Conservation (phyloP, 2,888 invertebrate species). For the Drosophila diplacantha region DNA sequence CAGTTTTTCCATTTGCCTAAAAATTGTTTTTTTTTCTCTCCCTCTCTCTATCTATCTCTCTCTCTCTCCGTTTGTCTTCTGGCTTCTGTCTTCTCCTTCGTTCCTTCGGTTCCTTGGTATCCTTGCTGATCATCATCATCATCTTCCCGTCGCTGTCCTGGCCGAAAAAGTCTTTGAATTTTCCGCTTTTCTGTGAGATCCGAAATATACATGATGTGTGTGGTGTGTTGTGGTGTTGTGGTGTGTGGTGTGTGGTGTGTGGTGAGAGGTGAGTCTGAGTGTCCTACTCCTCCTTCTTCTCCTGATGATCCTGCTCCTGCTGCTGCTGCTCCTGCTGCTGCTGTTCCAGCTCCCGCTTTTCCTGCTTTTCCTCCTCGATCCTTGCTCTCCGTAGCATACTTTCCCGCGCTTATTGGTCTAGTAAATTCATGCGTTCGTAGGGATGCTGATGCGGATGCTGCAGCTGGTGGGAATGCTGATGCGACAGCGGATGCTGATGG, state of each 20-base stretch:
- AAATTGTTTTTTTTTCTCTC: constrained; percentile 42
- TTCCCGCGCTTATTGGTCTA: constrained; percentile 70
- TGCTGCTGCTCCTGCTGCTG: constrained; percentile 6
- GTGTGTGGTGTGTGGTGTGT: background rate
- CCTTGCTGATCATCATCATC: background rate
- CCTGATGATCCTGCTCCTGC: background rate
- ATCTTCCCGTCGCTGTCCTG: constrained; percentile 18
- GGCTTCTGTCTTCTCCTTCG: constrained; percentile 19
- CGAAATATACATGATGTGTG: constrained; percentile 32
- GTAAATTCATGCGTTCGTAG: constrained; percentile 74
- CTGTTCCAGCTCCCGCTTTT: background rate
- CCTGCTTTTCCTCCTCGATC: background rate
- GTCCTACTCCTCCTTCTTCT: background rate
- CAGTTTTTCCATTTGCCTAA: constrained; percentile 76
- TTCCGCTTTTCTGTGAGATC: constrained; percentile 50
- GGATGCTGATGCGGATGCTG: constrained; percentile 54
- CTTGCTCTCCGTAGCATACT: constrained; percentile 42
- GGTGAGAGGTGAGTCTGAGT: background rate
- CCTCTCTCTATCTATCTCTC: background rate
- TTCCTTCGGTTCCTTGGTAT: constrained; percentile 9
- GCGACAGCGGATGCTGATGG: constrained; percentile 34
- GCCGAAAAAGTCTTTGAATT: constrained; percentile 64
- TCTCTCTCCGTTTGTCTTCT: constrained; percentile 1
- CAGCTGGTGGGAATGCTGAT: constrained; percentile 41
- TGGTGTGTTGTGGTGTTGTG: background rate